phyloP scores from a whole-genome alignment of 2,888 invertebrate genomes.

The Parelbella ahira region DNA sequence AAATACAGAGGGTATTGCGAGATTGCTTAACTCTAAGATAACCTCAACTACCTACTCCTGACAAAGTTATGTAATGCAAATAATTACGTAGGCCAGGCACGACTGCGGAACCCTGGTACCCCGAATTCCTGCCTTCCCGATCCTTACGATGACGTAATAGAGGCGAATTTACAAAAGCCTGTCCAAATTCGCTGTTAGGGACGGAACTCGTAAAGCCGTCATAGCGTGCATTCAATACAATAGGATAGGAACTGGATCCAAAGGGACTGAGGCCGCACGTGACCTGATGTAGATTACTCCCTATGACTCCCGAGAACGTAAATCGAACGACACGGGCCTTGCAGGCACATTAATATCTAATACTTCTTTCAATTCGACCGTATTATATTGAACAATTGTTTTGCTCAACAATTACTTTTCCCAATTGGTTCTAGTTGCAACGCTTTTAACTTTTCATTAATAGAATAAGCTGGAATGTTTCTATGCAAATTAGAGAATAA shows the following conservation, averaged over 20 bases:
- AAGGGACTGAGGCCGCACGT: constrained; percentile 35
- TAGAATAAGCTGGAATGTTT: no score
- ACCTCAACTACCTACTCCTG: constrained; percentile 8
- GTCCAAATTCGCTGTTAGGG: constrained; percentile 10
- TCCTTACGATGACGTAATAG: constrained; percentile 26
- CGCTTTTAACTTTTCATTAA: no score
- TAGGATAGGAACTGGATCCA: constrained; percentile 22
- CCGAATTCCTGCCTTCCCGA: constrained; percentile 7
- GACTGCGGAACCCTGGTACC: constrained; percentile 11
- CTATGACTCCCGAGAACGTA: constrained; percentile 28
- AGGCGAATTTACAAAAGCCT: constrained; percentile 21
- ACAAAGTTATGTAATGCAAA: constrained; percentile 18
- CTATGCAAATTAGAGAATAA: no score
- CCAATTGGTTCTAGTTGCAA: no score
- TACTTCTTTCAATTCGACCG: no score
- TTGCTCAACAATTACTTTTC: no score
- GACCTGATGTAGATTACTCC: constrained; percentile 49
- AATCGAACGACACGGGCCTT: constrained; percentile 13
- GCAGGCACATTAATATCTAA: not conserved
- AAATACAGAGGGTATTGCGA: no score
- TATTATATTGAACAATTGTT: no score
- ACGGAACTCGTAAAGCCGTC: constrained; percentile 16
- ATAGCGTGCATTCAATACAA: constrained; percentile 24
- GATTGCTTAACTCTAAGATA: not conserved
- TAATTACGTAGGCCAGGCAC: constrained; percentile 33